Percentiles rank a stretch among this genome's conserved stretches.
These are phyloP conservation scores for Drosophila subpulchrella DNA, from an alignment of 1,140 invertebrate genomes.

Conservation along the genomic window DNA sequence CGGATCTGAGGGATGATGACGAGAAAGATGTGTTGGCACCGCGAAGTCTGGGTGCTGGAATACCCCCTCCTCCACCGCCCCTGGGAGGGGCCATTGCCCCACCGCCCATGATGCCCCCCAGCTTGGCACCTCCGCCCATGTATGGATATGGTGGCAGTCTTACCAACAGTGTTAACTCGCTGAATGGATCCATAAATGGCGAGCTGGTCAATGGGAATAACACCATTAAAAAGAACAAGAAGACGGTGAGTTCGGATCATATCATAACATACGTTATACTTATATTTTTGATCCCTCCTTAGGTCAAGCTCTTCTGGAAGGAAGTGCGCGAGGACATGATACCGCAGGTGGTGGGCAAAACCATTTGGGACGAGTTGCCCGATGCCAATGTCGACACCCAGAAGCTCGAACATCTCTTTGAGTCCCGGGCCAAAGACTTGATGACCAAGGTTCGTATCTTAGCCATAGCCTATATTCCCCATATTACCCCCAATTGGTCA, in stretches of 20 bases:
- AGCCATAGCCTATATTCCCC: slow-evolving; percentile 7
- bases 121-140: slow-evolving; percentile 84
- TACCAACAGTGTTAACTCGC: slow-evolving; percentile 78
- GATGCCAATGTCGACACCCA: slow-evolving; percentile 94
- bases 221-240: slow-evolving; percentile 94
- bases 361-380: slow-evolving; percentile 97
- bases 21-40: slow-evolving; percentile 88
- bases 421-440: slow-evolving; percentile 97
- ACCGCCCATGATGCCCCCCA: slow-evolving; percentile 84
- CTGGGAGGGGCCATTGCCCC: slow-evolving; percentile 74
- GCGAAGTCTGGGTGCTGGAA: slow-evolving; percentile 86
- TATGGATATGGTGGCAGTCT: slow-evolving; percentile 79
- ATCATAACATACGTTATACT: neutral
- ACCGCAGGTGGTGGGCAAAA: slow-evolving; percentile 88
- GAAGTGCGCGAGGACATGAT: slow-evolving; percentile 95
- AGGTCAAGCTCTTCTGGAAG: slow-evolving; percentile 98
- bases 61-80: slow-evolving; percentile 90
- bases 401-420: slow-evolving; percentile 98
- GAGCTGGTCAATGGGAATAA: slow-evolving; percentile 79
- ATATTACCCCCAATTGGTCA: slow-evolving; percentile 36
- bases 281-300: neutral
- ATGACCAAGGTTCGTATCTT: slow-evolving; percentile 92
- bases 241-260: slow-evolving; percentile 88
- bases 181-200: slow-evolving; percentile 83
- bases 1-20: slow-evolving; percentile 94